Base-by-base conservation (phyloP, 2,888 invertebrate species). In the Pseudeuparius sepicola region DNA sequence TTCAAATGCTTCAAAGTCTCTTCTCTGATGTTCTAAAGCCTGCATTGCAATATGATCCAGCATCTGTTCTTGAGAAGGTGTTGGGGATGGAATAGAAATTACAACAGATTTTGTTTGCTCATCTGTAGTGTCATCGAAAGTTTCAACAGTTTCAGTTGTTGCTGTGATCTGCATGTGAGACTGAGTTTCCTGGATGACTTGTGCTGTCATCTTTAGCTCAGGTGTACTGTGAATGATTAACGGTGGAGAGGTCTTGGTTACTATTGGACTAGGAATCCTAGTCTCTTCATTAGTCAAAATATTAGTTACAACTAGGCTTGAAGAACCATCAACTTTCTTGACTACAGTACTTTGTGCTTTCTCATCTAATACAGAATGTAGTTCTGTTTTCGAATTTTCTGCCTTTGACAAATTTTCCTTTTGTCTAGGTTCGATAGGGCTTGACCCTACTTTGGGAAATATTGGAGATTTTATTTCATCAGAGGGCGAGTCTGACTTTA, bases 1-100 rank as follows among this genome's bases (percentile, higher is more conserved):
- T 48, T 78, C 78, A 30, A 78, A 73, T 0, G 72, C 70, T 49
- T 78, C 78, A 10, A 73, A 73, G 32, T 70, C 71, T 4, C 68
- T 61, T 11, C 69, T 55, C 44, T 70, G 65, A 42, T 57, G 56
- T 43, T 63, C 66, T 39, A 73, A 64, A 31, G 73, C 73, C 49
- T 73, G 70, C 60, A 73, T 63, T 0, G 73, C 73, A 12, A 75
- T 72, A 45, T 73, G 72, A 50, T 75, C 73, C 9, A 75, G 54
- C 59, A 74, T 72, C 44, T 74, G 66, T 50, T 75, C 74, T 52
- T 75, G 74, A 0, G 73, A 73, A 1, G 75, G 74, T 4, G 75
- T 75, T 5, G 75, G 75, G 1, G 75, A 75, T 1, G 75, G 75
- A 45, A 75, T 75, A 0, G 75, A 75, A 51, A 75, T 75, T 41